phyloP scores from a whole-genome alignment of 2,113 vertebrate species.

The Oxyruncus cristatus region DNA sequence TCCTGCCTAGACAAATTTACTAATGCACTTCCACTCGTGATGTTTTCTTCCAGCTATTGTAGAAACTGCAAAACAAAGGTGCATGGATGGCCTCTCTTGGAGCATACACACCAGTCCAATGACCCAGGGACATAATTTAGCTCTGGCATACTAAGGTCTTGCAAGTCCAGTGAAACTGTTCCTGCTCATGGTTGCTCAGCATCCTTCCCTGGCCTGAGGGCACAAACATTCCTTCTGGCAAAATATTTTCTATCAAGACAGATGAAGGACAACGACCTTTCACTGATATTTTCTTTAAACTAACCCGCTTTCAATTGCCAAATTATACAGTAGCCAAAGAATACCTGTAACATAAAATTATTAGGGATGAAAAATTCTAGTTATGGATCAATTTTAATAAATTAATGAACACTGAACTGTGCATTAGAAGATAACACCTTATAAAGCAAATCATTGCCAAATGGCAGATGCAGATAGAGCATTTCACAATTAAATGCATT shows the following conservation, averaged over 20 bases:
- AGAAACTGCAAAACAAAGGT: not conserved
- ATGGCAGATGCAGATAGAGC: not conserved
- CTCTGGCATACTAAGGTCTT: not conserved
- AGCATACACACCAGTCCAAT: not conserved
- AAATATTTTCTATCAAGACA: not conserved
- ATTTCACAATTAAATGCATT: not conserved
- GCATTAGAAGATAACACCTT: not conserved
- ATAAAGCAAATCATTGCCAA: not conserved
- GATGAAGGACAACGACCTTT: not conserved
- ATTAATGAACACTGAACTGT: not conserved
- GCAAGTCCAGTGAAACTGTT: not conserved
- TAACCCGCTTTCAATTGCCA: not conserved
- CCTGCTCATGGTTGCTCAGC: not conserved
- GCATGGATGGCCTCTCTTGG: not conserved
- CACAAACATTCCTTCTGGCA: not conserved
- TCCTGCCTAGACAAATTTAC: not conserved
- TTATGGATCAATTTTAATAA: not conserved
- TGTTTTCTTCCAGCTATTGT: not conserved
- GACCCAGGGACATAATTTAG: not conserved
- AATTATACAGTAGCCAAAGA: not conserved
- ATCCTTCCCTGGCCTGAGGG: not conserved
- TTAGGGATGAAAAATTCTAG: not conserved
- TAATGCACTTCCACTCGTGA: not conserved
- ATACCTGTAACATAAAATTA: not conserved
- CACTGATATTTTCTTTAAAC: not conserved